A percentile compares a stretch with the other conserved stretches of the same genome.
phyloP scores from a whole-genome alignment of 2,113 vertebrate species.

The Neodon shergylaensis region DNA sequence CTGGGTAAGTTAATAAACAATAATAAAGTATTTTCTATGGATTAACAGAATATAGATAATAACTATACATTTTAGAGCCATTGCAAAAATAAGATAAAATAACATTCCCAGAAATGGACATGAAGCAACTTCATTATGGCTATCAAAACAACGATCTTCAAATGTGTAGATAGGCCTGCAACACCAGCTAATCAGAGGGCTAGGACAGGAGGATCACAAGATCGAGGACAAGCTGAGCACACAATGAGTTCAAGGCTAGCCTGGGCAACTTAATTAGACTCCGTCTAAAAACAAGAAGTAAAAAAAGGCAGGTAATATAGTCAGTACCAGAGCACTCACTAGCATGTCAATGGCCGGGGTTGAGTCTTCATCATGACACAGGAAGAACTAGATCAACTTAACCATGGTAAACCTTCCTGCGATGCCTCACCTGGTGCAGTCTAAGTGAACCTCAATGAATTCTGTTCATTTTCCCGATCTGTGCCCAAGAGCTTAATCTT shows the following conservation, averaged over 20 bases:
- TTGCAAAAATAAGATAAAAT: conserved; percentile 33
- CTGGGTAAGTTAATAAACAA: neutral
- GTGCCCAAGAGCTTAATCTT: neutral
- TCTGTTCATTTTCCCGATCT: neutral
- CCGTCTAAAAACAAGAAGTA: neutral
- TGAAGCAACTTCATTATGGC: neutral
- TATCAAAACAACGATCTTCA: neutral
- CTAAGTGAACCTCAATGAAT: neutral
- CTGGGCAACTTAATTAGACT: neutral
- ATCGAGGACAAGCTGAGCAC: no score
- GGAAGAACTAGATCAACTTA: neutral
- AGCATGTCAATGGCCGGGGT: neutral
- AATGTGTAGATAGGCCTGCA: neutral
- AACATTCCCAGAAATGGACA: neutral
- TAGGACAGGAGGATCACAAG: neutral
- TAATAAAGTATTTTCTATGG: neutral
- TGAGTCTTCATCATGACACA: neutral
- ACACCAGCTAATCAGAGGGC: neutral
- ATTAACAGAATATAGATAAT: neutral
- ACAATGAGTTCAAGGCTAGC: neutral
- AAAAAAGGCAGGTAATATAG: neutral
- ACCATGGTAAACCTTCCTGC: neutral
- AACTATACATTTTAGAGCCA: neutral
- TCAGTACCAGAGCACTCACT: neutral
- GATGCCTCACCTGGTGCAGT: neutral